A percentile compares a stretch with the other conserved stretches of the same genome.
Evolutionary conservation across 2,888 invertebrate genomes (phyloP).

Genomic region (Schrankia costaestrigalis): DNA sequence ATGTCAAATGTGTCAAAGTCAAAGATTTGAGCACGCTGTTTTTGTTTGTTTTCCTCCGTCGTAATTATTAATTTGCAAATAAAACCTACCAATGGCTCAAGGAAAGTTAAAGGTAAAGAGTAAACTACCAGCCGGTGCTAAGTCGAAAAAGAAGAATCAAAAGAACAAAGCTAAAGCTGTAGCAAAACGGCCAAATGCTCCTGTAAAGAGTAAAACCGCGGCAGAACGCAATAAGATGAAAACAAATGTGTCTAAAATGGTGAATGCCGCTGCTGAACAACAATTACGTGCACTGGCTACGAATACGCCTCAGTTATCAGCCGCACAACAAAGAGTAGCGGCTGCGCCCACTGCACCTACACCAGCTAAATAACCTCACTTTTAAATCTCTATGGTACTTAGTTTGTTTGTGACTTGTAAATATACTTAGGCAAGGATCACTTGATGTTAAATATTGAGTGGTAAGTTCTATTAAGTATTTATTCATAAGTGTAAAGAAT

Average conservation of each 20-base stretch:
- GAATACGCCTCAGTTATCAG: slow-evolving; percentile 73
- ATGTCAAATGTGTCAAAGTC: slow-evolving; percentile 4
- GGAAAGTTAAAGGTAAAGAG: slow-evolving; percentile 85
- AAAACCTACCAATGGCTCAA: slow-evolving; percentile 80
- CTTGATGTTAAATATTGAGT: slow-evolving; percentile 3
- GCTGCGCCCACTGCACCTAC: slow-evolving; percentile 67
- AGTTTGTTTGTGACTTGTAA: slow-evolving; percentile 11
- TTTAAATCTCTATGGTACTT: neutral
- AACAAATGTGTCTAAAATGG: slow-evolving; percentile 83
- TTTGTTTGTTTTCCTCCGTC: neutral
- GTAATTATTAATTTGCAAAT: too few species aligned
- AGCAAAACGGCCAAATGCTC: slow-evolving; percentile 83
- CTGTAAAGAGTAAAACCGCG: slow-evolving; percentile 82
- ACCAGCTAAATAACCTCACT: slow-evolving; percentile 46
- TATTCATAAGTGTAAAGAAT: too few species aligned
- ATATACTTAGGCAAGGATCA: slow-evolving; percentile 8
- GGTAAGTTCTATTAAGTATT: slow-evolving; percentile 5
- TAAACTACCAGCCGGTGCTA: slow-evolving; percentile 80
- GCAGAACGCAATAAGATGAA: slow-evolving; percentile 83
- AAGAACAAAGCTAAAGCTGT: slow-evolving; percentile 76
- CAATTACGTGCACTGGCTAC: slow-evolving; percentile 82
- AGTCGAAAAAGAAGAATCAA: slow-evolving; percentile 76
- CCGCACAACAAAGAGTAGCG: slow-evolving; percentile 68
- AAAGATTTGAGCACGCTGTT: slow-evolving; percentile 1
- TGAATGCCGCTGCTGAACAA: slow-evolving; percentile 85